Conservation (phyloP, 2,888 invertebrate genomes). For the Drosophila borealis region DNA sequence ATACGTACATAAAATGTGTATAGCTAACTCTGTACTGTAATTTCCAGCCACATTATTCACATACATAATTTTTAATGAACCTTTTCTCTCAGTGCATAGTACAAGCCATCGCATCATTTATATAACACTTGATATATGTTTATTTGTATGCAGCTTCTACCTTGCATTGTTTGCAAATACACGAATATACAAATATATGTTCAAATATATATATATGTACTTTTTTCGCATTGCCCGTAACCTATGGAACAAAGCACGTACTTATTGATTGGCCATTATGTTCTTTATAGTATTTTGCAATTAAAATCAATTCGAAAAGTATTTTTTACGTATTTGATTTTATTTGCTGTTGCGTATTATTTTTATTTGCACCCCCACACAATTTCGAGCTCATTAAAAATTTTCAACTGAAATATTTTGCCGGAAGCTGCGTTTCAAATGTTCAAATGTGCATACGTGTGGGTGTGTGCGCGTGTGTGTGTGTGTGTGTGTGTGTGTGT, state of each 20-base stretch:
- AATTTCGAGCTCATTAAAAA: slow-evolving; percentile 79
- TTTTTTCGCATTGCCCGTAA: neutral
- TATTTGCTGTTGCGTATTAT: slow-evolving; percentile 27
- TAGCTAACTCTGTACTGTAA: no score
- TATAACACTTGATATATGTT: slow-evolving; percentile 3
- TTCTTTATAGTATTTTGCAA: slow-evolving; percentile 34
- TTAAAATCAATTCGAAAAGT: slow-evolving; percentile 28
- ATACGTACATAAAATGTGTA: no score
- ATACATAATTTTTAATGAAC: neutral
- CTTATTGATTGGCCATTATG: slow-evolving; percentile 27
- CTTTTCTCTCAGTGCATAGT: neutral
- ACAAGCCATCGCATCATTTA: neutral
- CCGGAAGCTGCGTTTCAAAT: slow-evolving; percentile 66
- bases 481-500: slow-evolving; percentile 21
- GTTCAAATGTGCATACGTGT: slow-evolving; percentile 17
- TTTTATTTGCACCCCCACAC: slow-evolving; percentile 40
- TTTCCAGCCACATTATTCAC: no score
- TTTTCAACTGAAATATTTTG: slow-evolving; percentile 80
- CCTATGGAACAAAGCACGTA: slow-evolving; percentile 1
- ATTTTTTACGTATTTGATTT: slow-evolving; percentile 29
- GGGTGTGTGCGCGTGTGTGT: slow-evolving; percentile 17
- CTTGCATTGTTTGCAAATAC: slow-evolving; percentile 15
- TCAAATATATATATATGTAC: neutral
- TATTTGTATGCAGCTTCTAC: neutral
- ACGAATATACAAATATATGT: neutral